Base-by-base conservation (phyloP, 2,113 vertebrate species). In the Coryphaenoides rupestris region DNA sequence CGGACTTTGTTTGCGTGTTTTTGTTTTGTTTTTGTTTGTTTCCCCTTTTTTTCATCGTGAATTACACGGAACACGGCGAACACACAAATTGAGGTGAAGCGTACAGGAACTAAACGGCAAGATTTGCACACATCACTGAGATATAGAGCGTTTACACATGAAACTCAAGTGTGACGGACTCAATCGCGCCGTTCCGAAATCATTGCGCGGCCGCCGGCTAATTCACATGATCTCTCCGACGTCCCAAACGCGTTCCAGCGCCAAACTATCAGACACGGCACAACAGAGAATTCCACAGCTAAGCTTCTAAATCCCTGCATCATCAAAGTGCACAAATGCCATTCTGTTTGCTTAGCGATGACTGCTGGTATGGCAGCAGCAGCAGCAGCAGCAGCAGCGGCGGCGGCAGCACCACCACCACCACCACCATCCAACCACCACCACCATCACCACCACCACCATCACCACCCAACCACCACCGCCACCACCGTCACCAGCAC, bases 251-350 rank as follows among this genome's bases (percentile, higher is more conserved):
- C 19, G 4, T 62, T 58, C 67, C 49, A 33, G 64, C 54, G 58
- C 19, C 19, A 60, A 62, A 74, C 66, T 58, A 60, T 73, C 65
- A 73, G 72, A 82, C 72, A 69, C 77, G 69, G 76, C 65, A 75
- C 70, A 81, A 81, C 77, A 79, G 69, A 71, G 75, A 86, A 86
- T 85, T 85, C 86, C 82, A 74, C 13, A 76, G 84, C 72, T 84
- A 81, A 85, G 81, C 85, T 79, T 84, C 79, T 78, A 86, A 86
- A 86, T 77, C 77, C 84, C 73, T 23, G 73, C 78, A 80, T 86
- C 83, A 82, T 82, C 79, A 81, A 81, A 80, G 82, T 82, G 82
- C 79, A 82, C 85, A 84, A 81, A 81, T 76, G 85, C 55, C 12
- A 75, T 77, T 80, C 76, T 86, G 81, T 84, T 87, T 87, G 83